phyloP scores from a whole-genome alignment of 2,797 vertebrate genomes.

The Centroberyx gerrardi region DNA sequence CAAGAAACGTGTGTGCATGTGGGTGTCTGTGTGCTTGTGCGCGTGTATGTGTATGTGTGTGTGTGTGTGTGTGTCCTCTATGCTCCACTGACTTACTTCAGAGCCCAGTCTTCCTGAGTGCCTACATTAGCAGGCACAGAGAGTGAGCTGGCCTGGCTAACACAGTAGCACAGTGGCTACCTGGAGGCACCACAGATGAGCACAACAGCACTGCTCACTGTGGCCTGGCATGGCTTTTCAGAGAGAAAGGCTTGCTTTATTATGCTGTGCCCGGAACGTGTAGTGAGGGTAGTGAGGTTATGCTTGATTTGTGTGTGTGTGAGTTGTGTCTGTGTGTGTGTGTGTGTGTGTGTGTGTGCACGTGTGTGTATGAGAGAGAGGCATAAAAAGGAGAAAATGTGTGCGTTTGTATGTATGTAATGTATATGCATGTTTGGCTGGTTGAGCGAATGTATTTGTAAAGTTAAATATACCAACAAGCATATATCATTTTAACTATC shows the following conservation, averaged over 20 bases:
- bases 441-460: no score
- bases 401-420: neutral
- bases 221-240: slow-evolving; percentile 41
- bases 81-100: slow-evolving; percentile 85
- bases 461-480: slow-evolving; percentile 9
- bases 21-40: slow-evolving; percentile 12
- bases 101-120: slow-evolving; percentile 60
- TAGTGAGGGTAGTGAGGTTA: neutral
- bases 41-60: slow-evolving; percentile 35
- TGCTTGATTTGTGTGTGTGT: neutral
- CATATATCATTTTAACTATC: neutral
- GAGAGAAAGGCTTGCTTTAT: slow-evolving; percentile 30
- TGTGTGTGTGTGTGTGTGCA: slow-evolving; percentile 27
- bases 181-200: slow-evolving; percentile 65
- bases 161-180: slow-evolving; percentile 55
- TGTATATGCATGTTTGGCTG: neutral
- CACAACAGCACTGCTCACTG: slow-evolving; percentile 36
- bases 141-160: slow-evolving; percentile 50
- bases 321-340: slow-evolving; percentile 1
- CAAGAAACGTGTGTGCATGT: slow-evolving; percentile 36
- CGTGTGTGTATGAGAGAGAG: no score
- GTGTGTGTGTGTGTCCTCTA: slow-evolving; percentile 50
- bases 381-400: neutral
- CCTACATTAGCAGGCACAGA: slow-evolving; percentile 59
- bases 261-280: slow-evolving; percentile 20